Conservation (phyloP, 2,888 invertebrate species). For the Papilio protenor region DNA sequence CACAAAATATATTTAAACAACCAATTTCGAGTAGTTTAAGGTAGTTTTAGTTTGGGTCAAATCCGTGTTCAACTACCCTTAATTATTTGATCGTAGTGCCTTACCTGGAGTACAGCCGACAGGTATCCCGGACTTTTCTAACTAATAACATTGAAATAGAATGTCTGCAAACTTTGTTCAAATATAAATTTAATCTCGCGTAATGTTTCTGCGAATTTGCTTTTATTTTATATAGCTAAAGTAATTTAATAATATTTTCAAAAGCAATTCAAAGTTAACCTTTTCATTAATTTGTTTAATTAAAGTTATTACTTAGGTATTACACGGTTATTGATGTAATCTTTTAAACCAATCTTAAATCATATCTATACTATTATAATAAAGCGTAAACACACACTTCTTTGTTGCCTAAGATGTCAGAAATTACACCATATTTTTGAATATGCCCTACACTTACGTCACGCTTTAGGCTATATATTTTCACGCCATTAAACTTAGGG, state of each 20-base stretch:
- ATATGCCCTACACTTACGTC: no score
- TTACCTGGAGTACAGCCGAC: conserved; percentile 17
- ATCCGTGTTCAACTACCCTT: conserved; percentile 31
- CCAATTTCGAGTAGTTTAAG: conserved; percentile 15
- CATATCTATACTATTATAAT: no score
- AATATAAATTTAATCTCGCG: conserved; percentile 37
- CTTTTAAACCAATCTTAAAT: no score
- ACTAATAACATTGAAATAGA: conserved; percentile 28
- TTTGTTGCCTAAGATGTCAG: no score
- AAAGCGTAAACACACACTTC: no score
- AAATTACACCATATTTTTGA: no score
- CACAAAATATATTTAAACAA: conserved; percentile 10
- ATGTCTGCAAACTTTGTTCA: conserved; percentile 23
- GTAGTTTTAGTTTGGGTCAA: conserved; percentile 34
- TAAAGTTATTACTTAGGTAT: no score
- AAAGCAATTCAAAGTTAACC: not conserved
- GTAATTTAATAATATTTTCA: conserved; percentile 18
- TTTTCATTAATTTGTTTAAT: not conserved
- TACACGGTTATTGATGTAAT: no score
- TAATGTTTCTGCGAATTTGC: conserved; percentile 1
- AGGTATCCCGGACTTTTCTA: conserved; percentile 30
- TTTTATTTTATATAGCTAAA: not conserved
- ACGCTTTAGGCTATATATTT: no score
- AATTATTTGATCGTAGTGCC: conserved; percentile 31
- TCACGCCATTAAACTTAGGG: no score